Percentiles rank a stretch among this genome's conserved stretches.
Conservation (phyloP, 2,797 vertebrate species). For the Gobionotothen gibberifrons region DNA sequence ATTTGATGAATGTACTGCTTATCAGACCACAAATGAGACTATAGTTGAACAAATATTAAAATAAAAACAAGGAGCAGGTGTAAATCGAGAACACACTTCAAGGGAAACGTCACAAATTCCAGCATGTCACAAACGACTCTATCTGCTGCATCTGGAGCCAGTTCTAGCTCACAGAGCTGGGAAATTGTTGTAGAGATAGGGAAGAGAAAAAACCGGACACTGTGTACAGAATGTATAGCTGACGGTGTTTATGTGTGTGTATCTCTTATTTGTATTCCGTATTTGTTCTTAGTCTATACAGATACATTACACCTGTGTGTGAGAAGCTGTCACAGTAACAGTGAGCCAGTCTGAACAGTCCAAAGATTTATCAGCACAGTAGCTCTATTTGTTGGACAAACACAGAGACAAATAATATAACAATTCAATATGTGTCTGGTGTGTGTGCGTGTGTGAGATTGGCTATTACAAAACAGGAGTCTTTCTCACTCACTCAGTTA, state of each 20-base stretch:
- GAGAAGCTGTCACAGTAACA: not conserved
- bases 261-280: not conserved
- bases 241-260: not conserved
- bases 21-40: not conserved
- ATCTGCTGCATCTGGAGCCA: slow-evolving; percentile 27
- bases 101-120: slow-evolving; percentile 15
- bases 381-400: slow-evolving; percentile 21
- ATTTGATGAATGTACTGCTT: not conserved
- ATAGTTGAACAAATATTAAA: not conserved
- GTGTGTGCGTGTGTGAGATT: slow-evolving; percentile 12
- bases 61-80: slow-evolving; percentile 1
- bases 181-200: slow-evolving; percentile 26
- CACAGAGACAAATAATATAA: slow-evolving; percentile 30
- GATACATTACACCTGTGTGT: not conserved
- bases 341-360: not conserved
- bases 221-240: not conserved
- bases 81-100: slow-evolving; percentile 5
- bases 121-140: slow-evolving; percentile 1
- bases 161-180: slow-evolving; percentile 36
- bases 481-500: slow-evolving; percentile 33
- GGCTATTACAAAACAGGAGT: slow-evolving; percentile 43
- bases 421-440: slow-evolving; percentile 18
- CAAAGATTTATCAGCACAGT: not conserved
- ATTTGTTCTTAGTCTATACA: not conserved
- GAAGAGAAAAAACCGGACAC: not conserved